Conservation (phyloP, 2,888 invertebrate species). For the Amphipoea oculea region DNA sequence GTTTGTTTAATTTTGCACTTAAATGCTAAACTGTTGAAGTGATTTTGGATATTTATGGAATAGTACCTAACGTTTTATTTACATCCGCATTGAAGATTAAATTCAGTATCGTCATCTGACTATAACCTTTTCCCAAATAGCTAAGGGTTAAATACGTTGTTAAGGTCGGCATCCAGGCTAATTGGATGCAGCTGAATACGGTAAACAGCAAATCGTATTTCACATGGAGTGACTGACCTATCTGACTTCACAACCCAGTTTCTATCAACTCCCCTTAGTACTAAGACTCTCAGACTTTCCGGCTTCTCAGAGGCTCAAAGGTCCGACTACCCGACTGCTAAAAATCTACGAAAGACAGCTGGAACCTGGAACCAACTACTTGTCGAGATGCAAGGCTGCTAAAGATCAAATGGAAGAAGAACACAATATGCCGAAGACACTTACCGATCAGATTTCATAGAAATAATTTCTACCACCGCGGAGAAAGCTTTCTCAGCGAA, state of each 20-base stretch:
- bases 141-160: no score
- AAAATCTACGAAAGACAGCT: not conserved
- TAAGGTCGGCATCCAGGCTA: not conserved
- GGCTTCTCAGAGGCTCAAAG: not conserved
- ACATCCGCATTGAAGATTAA: constrained; percentile 12
- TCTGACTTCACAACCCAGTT: no score
- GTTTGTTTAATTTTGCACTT: constrained; percentile 26
- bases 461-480: not conserved
- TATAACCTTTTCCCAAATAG: not conserved
- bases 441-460: constrained; percentile 30
- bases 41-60: not conserved
- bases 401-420: not conserved
- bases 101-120: not conserved
- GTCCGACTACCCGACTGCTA: not conserved
- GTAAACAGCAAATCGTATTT: no score
- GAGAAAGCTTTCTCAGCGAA: constrained; percentile 49
- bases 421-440: not conserved
- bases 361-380: no score
- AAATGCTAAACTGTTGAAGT: constrained; percentile 10
- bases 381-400: not conserved
- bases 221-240: no score
- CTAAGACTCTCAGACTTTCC: no score
- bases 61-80: not conserved
- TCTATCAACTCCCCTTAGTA: no score
- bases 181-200: not conserved